Evolutionary conservation across 2,797 vertebrate genomes (phyloP), one percentile per base, ranked within the genome.

Genomic region (Myotis planiceps): DNA sequence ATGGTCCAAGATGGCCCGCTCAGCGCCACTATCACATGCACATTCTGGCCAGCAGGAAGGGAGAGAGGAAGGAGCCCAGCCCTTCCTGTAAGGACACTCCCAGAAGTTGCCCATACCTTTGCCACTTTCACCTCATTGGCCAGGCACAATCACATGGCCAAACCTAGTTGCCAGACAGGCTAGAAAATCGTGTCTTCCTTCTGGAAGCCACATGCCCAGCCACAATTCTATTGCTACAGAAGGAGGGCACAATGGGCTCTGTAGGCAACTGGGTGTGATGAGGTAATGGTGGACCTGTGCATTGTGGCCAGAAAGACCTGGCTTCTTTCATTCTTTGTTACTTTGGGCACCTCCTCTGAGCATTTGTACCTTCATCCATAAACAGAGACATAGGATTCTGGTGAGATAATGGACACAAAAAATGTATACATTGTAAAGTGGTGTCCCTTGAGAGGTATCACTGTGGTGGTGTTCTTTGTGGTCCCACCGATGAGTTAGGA

Each of bases 151-250:
- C 80, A 42, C 3, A 3, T 6, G 53, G 37, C 37, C 75, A 58
- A 16, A 86, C 29, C 49, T 68, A 78, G 27, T 14, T 66, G 37
- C 80, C 66, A 65, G 9, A 51, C 5, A 51, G 18, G 18, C 47
- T 68, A 18, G 58, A 45, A 76, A 63, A 55, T 39, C 16, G 0
- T n/a, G 42, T 74, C 34, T 92, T 78, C 15, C 75, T 95, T 68
- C 63, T 58, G 60, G 55, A 93, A 90, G 34, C 23, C 37, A 25
- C 23, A 16, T 91, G 53, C 9, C 29, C 9, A 63, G 19, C 6
- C 39, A 32, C 4, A 55, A 3, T 89, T 66, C 55, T 63, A 1
- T 78, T 60, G 10, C 49, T 68, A 15, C 7, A 29, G 6, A n/a
- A 58, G 5, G 32, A 72, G 37, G 18, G 15, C 23, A 32, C 34